A percentile compares a stretch with the other conserved stretches of the same genome.
These are phyloP conservation scores for Hirtodrosophila confusa DNA, from an alignment of 2,888 invertebrate species.

Conservation along the genomic window DNA sequence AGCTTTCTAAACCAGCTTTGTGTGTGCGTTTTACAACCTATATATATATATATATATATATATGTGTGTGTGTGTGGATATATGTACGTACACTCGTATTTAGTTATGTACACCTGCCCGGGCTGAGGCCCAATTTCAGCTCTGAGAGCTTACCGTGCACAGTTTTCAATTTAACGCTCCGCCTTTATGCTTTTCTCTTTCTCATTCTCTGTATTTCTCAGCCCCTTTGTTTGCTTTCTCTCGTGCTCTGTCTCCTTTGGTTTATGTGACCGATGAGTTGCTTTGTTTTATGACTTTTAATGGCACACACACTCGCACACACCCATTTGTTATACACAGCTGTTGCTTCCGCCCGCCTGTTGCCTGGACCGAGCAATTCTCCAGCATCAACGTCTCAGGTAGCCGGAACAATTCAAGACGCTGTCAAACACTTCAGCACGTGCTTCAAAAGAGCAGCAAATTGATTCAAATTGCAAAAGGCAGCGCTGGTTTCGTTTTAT, in stretches of 20 bases:
- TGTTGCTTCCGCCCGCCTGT: conserved; percentile 52
- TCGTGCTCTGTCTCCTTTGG: conserved; percentile 6
- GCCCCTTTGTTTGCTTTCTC: conserved; percentile 8
- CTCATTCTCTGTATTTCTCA: neutral
- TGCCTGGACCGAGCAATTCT: conserved; percentile 31
- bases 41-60: neutral
- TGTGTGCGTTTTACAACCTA: conserved; percentile 2
- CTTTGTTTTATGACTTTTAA: conserved; percentile 50
- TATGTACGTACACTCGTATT: conserved; percentile 21
- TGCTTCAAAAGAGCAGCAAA: conserved; percentile 41
- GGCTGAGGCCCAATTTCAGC: conserved; percentile 20
- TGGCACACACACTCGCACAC: neutral
- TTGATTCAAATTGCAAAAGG: conserved; percentile 49
- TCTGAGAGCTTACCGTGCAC: conserved; percentile 36
- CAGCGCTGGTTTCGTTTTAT: conserved; percentile 17
- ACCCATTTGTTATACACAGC: conserved; percentile 18
- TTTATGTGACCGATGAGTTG: conserved; percentile 29
- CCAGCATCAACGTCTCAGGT: conserved; percentile 22
- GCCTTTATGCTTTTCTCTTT: conserved; percentile 25
- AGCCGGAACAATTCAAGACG: conserved; percentile 11
- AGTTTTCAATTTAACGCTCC: conserved; percentile 54
- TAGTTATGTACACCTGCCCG: conserved; percentile 47
- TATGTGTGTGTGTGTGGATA: neutral
- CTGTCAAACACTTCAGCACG: conserved; percentile 31
- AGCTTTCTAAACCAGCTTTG: conserved; percentile 26